Conservation (phyloP, 2,797 vertebrate species). For the Ctenopoma multispine region DNA sequence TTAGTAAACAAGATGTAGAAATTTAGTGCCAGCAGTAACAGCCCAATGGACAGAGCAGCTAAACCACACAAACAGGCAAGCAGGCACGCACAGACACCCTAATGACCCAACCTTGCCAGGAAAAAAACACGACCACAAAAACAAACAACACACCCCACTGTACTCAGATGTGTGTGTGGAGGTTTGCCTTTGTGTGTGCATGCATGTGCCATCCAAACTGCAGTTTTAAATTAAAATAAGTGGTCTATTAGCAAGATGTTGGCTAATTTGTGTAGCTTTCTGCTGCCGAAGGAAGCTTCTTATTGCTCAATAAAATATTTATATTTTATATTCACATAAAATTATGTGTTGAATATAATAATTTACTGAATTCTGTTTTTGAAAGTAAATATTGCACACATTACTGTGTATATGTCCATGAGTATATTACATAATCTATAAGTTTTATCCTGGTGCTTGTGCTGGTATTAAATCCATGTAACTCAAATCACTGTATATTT, state of each 20-base stretch:
- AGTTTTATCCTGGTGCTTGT: constrained; percentile 47
- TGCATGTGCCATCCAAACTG: constrained; percentile 36
- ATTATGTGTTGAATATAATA: neutral
- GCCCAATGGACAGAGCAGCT: constrained; percentile 46
- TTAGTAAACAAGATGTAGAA: constrained; percentile 71
- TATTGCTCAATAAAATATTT: constrained; percentile 21
- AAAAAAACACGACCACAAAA: constrained; percentile 73
- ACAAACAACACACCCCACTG: constrained; percentile 75
- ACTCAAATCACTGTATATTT: constrained; percentile 67
- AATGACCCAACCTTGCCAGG: constrained; percentile 77
- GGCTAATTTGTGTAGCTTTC: constrained; percentile 14
- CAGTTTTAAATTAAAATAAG: constrained; percentile 45
- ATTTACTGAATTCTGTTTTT: constrained; percentile 2
- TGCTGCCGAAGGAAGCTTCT: constrained; percentile 19
- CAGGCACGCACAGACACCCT: constrained; percentile 64
- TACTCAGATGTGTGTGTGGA: constrained; percentile 47
- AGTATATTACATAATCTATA: constrained; percentile 32
- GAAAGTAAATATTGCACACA: neutral
- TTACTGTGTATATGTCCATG: constrained; percentile 7
- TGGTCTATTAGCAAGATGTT: constrained; percentile 26
- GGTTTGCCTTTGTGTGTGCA: constrained; percentile 40
- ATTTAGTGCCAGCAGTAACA: constrained; percentile 65
- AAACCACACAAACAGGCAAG: constrained; percentile 33
- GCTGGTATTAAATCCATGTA: constrained; percentile 55
- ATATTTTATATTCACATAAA: constrained; percentile 7